phyloP scores from a whole-genome alignment of 2,113 vertebrate genomes.

The Stigmatopora nigra region DNA sequence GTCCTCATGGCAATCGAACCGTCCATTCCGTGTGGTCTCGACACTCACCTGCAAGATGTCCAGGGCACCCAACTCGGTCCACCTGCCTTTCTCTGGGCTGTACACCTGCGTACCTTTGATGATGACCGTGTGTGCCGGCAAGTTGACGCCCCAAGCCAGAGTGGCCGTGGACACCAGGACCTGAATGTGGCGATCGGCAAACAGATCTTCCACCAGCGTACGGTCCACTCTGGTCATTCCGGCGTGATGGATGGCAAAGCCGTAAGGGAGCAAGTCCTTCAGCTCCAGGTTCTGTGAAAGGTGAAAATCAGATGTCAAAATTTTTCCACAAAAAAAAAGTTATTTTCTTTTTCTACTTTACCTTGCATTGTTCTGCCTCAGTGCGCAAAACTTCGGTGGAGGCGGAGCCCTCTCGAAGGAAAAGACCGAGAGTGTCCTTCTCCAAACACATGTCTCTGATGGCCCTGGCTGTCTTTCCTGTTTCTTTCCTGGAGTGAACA shows the following conservation, averaged over 20 bases:
- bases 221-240: constrained; percentile 97
- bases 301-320: background rate
- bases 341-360: constrained; percentile 36
- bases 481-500: constrained; percentile 96
- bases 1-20: background rate
- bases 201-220: constrained; percentile 91
- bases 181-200: constrained; percentile 95
- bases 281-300: constrained; percentile 84
- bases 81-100: constrained; percentile 95
- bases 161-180: constrained; percentile 96
- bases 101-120: constrained; percentile 98
- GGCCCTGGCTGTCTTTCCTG: constrained; percentile 90
- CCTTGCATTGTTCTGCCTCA: constrained; percentile 97
- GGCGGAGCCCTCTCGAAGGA: constrained; percentile 89
- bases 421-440: constrained; percentile 91
- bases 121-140: constrained; percentile 95
- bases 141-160: constrained; percentile 96
- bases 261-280: constrained; percentile 92
- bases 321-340: background rate
- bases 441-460: constrained; percentile 97
- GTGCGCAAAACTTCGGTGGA: constrained; percentile 94
- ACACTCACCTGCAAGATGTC: constrained; percentile 88
- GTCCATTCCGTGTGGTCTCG: background rate
- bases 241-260: constrained; percentile 94
- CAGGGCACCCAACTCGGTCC: constrained; percentile 92